A percentile compares a stretch with the other conserved stretches of the same genome.
These are phyloP conservation scores for Dipodomys stephensi DNA, from an alignment of 2,113 vertebrate species.

Conservation along the genomic window DNA sequence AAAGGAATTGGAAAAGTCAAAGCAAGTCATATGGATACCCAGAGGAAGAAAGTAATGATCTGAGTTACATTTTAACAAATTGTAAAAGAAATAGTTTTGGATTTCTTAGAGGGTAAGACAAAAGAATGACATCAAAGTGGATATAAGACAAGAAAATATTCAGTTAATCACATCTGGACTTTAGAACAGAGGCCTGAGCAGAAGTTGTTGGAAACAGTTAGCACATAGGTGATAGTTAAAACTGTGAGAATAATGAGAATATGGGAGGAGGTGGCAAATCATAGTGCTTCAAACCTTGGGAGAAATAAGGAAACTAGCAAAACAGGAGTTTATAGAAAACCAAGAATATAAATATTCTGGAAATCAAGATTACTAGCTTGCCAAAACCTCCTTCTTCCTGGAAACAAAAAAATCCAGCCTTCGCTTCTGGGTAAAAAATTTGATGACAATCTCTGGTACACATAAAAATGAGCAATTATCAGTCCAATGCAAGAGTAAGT, in stretches of 20 bases:
- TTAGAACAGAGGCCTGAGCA: neutral
- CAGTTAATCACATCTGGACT: neutral
- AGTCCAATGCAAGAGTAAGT: neutral
- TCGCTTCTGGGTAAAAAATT: neutral
- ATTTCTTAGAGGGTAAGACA: neutral
- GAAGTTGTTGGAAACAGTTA: neutral
- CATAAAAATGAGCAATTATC: neutral
- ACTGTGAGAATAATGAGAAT: neutral
- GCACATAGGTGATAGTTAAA: neutral
- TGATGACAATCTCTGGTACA: neutral
- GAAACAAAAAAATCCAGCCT: neutral
- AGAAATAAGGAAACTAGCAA: neutral
- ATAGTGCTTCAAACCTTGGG: neutral
- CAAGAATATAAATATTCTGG: neutral
- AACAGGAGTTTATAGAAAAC: neutral
- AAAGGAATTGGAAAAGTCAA: neutral
- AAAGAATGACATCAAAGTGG: neutral
- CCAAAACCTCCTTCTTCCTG: neutral
- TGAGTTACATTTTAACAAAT: no score
- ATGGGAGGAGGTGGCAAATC: neutral
- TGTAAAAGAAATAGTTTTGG: neutral
- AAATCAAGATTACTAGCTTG: neutral
- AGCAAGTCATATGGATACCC: neutral
- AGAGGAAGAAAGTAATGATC: neutral
- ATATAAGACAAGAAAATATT: neutral